A percentile compares a stretch with the other conserved stretches of the same genome.
These are phyloP conservation scores for Pandemis corylana DNA, from an alignment of 2,888 invertebrate genomes.

Conservation along the genomic window DNA sequence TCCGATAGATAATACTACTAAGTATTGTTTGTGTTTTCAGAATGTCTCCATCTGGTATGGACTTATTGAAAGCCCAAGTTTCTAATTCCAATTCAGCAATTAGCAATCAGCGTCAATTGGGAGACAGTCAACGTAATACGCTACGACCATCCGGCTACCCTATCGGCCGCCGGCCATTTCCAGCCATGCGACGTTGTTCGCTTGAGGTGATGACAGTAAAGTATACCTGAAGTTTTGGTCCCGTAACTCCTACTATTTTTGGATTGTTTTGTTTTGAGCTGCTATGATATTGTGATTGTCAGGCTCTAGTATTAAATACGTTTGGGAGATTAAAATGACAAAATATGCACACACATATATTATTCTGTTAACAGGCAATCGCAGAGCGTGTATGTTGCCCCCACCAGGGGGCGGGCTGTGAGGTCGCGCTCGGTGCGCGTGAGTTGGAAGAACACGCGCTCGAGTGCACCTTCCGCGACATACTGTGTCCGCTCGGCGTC, in stretches of 20 bases:
- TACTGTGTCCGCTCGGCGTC: conserved; percentile 71
- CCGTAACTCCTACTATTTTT: too few species aligned
- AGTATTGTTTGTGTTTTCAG: neutral
- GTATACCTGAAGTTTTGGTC: neutral
- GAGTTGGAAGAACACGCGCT: conserved; percentile 72
- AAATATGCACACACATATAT: too few species aligned
- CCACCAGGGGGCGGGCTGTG: conserved; percentile 67
- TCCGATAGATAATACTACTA: too few species aligned
- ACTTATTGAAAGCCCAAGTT: neutral
- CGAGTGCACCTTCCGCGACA: conserved; percentile 73
- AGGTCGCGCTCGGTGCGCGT: conserved; percentile 49
- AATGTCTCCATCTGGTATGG: neutral
- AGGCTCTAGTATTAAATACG: too few species aligned
- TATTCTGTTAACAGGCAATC: neutral
- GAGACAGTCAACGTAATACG: neutral
- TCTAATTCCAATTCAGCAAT: neutral
- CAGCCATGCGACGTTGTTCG: neutral
- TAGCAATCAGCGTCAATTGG: neutral
- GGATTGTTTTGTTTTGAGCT: too few species aligned
- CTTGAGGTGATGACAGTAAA: neutral
- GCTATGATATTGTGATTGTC: too few species aligned
- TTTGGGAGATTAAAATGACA: too few species aligned
- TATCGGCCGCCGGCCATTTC: neutral
- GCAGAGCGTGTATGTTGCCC: conserved; percentile 63
- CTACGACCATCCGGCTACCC: neutral